Conservation (phyloP, 1,140 invertebrate species). For the Amphibalanus amphitrite region DNA sequence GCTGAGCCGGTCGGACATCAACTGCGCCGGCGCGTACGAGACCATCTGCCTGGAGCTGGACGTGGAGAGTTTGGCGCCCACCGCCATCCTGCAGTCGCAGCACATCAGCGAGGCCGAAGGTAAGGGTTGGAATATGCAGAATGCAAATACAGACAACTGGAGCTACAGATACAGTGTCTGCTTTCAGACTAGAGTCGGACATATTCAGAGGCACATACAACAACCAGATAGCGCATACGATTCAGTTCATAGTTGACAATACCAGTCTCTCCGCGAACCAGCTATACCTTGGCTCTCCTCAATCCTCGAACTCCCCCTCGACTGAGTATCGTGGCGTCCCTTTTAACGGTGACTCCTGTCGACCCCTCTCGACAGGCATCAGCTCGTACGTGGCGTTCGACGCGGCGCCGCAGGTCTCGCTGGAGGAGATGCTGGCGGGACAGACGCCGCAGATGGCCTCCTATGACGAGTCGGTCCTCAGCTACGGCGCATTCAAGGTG, state of each 20-base stretch:
- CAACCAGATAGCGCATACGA: too few species aligned
- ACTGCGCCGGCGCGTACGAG: slow-evolving; percentile 63
- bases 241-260: too few species aligned
- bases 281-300: too few species aligned
- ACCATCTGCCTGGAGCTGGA: slow-evolving; percentile 78
- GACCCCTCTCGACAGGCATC: slow-evolving; percentile 12
- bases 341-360: too few species aligned
- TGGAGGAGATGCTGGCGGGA: slow-evolving; percentile 40
- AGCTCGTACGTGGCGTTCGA: slow-evolving; percentile 41
- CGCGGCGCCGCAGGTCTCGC: slow-evolving; percentile 37
- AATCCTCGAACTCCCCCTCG: too few species aligned
- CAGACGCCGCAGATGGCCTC: slow-evolving; percentile 3
- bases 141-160: too few species aligned
- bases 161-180: too few species aligned
- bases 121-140: too few species aligned
- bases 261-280: too few species aligned
- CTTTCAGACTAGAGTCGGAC: too few species aligned
- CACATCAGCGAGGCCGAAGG: slow-evolving; percentile 66
- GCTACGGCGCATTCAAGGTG: background rate
- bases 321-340: too few species aligned
- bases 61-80: slow-evolving; percentile 78
- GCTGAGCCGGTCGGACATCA: slow-evolving; percentile 43
- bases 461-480: background rate
- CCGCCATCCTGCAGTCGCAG: slow-evolving; percentile 71
- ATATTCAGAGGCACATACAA: too few species aligned